Percentiles rank a stretch among this genome's conserved stretches.
Evolutionary conservation across 2,797 vertebrate species (phyloP).

Genomic region (Antrozous pallidus): DNA sequence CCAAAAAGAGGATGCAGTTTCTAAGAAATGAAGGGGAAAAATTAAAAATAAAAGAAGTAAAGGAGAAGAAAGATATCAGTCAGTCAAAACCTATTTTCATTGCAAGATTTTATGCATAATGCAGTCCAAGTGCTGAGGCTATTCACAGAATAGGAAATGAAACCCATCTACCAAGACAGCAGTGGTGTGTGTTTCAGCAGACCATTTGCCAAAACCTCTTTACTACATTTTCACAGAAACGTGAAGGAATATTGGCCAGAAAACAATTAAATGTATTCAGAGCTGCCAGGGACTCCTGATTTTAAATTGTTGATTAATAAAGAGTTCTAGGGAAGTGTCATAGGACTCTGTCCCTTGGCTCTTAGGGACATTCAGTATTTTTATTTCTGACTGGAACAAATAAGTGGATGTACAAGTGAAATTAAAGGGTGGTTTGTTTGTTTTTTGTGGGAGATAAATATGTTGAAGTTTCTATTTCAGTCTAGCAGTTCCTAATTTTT

Average conservation of each 20-base stretch:
- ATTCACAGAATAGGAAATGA: not conserved
- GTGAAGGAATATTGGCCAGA: not conserved
- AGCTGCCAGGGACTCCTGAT: not conserved
- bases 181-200: not conserved
- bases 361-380: not conserved
- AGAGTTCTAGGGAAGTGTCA: not conserved
- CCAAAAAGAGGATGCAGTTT: not conserved
- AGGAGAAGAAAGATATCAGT: not conserved
- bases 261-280: not conserved
- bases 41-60: no score
- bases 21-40: not conserved
- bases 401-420: not conserved
- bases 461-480: not conserved
- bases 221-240: not conserved
- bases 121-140: not conserved
- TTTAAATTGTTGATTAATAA: not conserved
- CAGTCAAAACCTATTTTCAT: not conserved
- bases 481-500: not conserved
- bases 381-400: not conserved
- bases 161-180: not conserved
- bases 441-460: not conserved
- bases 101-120: not conserved
- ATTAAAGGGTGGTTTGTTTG: not conserved
- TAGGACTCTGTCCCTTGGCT: not conserved
- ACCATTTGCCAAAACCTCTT: not conserved